Evolutionary conservation across 1,140 invertebrate species (phyloP).

Genomic region (Drosophila sp.): DNA sequence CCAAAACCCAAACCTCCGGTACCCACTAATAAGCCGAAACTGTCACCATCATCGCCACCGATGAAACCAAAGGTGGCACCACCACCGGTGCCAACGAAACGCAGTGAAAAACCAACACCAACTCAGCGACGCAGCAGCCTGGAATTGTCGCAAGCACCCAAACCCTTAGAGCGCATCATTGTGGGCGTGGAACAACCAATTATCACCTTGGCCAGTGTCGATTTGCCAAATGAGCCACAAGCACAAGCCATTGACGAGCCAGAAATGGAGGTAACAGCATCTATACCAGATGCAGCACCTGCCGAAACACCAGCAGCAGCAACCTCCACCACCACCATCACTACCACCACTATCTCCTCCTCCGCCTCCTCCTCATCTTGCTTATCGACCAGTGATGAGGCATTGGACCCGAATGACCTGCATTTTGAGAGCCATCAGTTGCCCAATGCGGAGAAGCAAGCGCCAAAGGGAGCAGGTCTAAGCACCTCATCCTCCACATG

Average conservation of each 20-base stretch:
- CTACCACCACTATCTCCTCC: not conserved
- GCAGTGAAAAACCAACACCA: conserved; percentile 64
- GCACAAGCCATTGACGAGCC: not conserved
- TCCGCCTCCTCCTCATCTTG: not conserved
- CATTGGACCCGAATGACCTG: conserved; percentile 63
- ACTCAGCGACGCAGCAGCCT: conserved; percentile 66
- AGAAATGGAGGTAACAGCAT: not conserved
- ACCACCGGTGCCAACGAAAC: conserved; percentile 72
- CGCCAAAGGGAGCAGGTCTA: conserved; percentile 29
- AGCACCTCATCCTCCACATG: conserved; percentile 62
- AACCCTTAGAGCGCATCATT: conserved; percentile 75
- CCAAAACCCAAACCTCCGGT: conserved; percentile 53
- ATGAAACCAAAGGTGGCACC: conserved; percentile 61
- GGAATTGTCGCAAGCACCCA: conserved; percentile 42
- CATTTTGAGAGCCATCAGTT: conserved; percentile 78
- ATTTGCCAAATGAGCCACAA: conserved; percentile 62
- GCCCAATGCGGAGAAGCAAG: conserved; percentile 52
- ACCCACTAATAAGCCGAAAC: conserved; percentile 64
- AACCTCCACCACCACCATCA: not conserved
- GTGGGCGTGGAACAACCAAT: conserved; percentile 70
- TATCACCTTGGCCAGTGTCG: conserved; percentile 72
- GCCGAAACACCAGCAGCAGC: not conserved
- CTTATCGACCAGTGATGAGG: not conserved
- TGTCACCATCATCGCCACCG: conserved; percentile 21
- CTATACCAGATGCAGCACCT: not conserved